Percentiles rank a stretch among this genome's conserved stretches.
phyloP scores from a whole-genome alignment of 2,113 vertebrate species.

The Monopterus albus region DNA sequence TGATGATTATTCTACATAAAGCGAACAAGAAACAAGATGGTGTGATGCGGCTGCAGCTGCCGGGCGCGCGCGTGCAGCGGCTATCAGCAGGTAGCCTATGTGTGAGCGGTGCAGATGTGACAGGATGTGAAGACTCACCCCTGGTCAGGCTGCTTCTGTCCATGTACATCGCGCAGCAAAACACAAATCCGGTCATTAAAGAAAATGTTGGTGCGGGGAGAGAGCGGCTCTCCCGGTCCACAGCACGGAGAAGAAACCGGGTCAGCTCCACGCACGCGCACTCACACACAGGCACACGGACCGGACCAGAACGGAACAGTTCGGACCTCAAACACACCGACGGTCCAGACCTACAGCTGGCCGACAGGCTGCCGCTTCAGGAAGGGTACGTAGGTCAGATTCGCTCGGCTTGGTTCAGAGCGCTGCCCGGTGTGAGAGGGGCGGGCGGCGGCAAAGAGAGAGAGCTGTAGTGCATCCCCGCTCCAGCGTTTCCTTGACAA shows the following conservation, averaged over 20 bases:
- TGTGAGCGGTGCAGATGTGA: slow-evolving; percentile 8
- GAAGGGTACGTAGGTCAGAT: slow-evolving; percentile 40
- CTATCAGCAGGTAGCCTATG: not conserved
- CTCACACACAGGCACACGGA: slow-evolving; percentile 3
- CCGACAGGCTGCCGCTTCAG: slow-evolving; percentile 27
- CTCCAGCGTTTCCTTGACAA: slow-evolving; percentile 78
- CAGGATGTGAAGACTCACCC: slow-evolving; percentile 71
- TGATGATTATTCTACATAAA: not conserved
- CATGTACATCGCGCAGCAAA: slow-evolving; percentile 88
- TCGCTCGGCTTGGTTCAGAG: slow-evolving; percentile 50
- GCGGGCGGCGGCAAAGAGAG: slow-evolving; percentile 44
- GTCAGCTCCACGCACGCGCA: slow-evolving; percentile 16
- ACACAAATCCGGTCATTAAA: slow-evolving; percentile 86
- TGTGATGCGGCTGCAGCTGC: slow-evolving; percentile 21
- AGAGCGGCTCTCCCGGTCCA: slow-evolving; percentile 78
- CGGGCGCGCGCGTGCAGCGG: not conserved
- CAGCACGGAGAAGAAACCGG: slow-evolving; percentile 64
- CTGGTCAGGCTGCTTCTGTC: slow-evolving; percentile 84
- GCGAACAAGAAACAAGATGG: no score
- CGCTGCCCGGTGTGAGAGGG: slow-evolving; percentile 59
- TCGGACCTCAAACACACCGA: slow-evolving; percentile 3
- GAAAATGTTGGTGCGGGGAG: slow-evolving; percentile 73
- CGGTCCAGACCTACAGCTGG: slow-evolving; percentile 29
- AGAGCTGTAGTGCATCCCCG: not conserved
- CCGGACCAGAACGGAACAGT: slow-evolving; percentile 3